These are phyloP conservation scores for Brachyptera putata DNA, from an alignment of 2,888 invertebrate species.

Conservation along the genomic window DNA sequence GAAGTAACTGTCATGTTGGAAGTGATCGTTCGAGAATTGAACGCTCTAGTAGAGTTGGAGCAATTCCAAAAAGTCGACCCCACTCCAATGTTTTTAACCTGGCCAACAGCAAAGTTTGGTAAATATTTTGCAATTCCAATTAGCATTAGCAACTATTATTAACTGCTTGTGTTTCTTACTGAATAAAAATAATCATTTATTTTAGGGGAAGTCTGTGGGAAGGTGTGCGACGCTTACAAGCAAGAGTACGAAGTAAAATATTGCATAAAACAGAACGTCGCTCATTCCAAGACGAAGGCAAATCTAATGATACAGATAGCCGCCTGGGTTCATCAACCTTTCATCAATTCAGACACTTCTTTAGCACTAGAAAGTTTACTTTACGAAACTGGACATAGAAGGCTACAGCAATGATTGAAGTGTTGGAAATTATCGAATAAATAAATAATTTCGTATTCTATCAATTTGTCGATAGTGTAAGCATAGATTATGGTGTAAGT, in stretches of 20 bases:
- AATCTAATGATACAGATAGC: conserved; percentile 47
- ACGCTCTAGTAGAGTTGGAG: conserved; percentile 41
- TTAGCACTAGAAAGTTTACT: conserved; percentile 43
- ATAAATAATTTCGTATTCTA: too few species aligned
- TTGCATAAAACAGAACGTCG: conserved; percentile 46
- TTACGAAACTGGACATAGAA: conserved; percentile 44
- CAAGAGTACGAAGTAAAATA: conserved; percentile 45
- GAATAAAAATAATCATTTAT: too few species aligned
- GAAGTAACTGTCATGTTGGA: conserved; percentile 37
- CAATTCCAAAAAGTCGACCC: conserved; percentile 32
- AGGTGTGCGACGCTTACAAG: conserved; percentile 43
- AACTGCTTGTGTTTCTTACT: too few species aligned
- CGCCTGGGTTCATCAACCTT: conserved; percentile 48
- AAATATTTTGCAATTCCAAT: conserved; percentile 26
- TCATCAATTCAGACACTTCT: conserved; percentile 41
- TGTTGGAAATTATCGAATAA: background rate
- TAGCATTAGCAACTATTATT: too few species aligned
- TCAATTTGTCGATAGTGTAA: too few species aligned
- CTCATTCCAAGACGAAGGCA: conserved; percentile 43
- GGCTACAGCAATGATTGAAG: background rate
- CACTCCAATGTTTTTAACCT: conserved; percentile 42
- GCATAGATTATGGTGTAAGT: too few species aligned
- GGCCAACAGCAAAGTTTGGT: conserved; percentile 38
- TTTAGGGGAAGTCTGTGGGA: conserved; percentile 35
- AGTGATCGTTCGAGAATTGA: conserved; percentile 39